Base-by-base conservation (phyloP, 2,888 invertebrate genomes). In the Lycia hirtaria region DNA sequence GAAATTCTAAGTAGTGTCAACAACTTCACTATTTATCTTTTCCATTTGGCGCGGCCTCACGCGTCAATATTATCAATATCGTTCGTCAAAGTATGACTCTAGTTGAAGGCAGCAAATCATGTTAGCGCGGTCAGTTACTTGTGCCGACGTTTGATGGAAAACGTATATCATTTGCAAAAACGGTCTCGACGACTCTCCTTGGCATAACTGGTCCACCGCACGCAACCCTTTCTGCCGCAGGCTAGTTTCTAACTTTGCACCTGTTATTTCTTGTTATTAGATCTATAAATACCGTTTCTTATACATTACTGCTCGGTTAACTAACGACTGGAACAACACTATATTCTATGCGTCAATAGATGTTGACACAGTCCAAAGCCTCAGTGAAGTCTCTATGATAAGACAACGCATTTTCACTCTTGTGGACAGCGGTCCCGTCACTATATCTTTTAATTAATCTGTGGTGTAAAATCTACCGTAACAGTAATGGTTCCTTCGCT, bases 401-500 rank as follows among this genome's bases (percentile, higher is more conserved):
- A 78, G 78, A 78, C 75, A 78, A 73, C 78, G 71, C 78, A 81
- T 86, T 89, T 88, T 88, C 86, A 85, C 86, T 88, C 80, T 84
- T 80, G 47, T 19, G 70, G 69, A 75, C 75, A 72, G 71, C 73
- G 62, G 71, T 72, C 73, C 68, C 76, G 73, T 75, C 68, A 70
- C 72, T 76, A 71, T 90, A 91, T 91, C 90, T 87, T 91, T 89
- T 90, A 91, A 90, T 91, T 91, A 88, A 91, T 90, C 89, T 88
- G 56, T 75, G 81, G 38, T 40, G 14, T 22, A 20, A 38, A 38
- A 38, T 38, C 20, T 20, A 19, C 9, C 35, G 12, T 20, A 4
- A 22, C 6, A 12, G 12, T 38, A 20, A 20, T 84, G 76, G 82
- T 83, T 81, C 76, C 76, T 78, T 81, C 78, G 75, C 74, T 78